Percentiles rank a stretch among this genome's conserved stretches.
Evolutionary conservation across 2,113 vertebrate genomes (phyloP).

Genomic region (Crotalus horridus): DNA sequence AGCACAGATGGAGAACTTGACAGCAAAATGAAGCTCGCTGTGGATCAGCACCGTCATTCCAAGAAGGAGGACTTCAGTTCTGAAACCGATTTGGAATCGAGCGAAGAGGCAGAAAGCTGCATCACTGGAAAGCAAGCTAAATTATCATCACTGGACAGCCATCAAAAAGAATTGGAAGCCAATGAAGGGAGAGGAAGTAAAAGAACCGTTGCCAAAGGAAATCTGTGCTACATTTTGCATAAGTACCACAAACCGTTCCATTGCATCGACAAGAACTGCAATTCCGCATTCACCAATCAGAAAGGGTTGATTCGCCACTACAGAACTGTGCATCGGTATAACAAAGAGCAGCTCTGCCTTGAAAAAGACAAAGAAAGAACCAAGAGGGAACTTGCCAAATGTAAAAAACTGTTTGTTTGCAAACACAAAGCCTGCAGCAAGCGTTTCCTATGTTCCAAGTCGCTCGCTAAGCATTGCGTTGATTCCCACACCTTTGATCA

Average conservation of each 20-base stretch:
- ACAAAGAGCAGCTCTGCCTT: slow-evolving; percentile 87
- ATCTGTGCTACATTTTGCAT: slow-evolving; percentile 87
- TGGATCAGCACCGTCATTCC: slow-evolving; percentile 54
- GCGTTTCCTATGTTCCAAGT: slow-evolving; percentile 74
- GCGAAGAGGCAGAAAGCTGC: slow-evolving; percentile 67
- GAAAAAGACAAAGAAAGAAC: slow-evolving; percentile 83
- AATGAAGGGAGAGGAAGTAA: slow-evolving; percentile 82
- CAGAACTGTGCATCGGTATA: slow-evolving; percentile 87
- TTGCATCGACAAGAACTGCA: slow-evolving; percentile 92
- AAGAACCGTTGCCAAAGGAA: slow-evolving; percentile 86
- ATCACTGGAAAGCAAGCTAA: slow-evolving; percentile 57
- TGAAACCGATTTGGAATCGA: slow-evolving; percentile 75
- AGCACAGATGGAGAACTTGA: slow-evolving; percentile 27
- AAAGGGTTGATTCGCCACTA: slow-evolving; percentile 91
- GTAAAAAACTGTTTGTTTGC: slow-evolving; percentile 80
- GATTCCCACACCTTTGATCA: slow-evolving; percentile 74
- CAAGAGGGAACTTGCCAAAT: slow-evolving; percentile 80
- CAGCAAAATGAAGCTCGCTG: slow-evolving; percentile 45
- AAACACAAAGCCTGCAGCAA: slow-evolving; percentile 82
- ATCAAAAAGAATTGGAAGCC: slow-evolving; percentile 70
- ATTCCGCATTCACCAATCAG: slow-evolving; percentile 86
- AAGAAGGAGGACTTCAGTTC: slow-evolving; percentile 74
- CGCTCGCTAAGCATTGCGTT: slow-evolving; percentile 77
- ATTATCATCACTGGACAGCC: slow-evolving; percentile 62
- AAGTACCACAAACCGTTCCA: slow-evolving; percentile 94